Evolutionary conservation across 2,888 invertebrate genomes (phyloP).

Genomic region (Cheilosia urbana): DNA sequence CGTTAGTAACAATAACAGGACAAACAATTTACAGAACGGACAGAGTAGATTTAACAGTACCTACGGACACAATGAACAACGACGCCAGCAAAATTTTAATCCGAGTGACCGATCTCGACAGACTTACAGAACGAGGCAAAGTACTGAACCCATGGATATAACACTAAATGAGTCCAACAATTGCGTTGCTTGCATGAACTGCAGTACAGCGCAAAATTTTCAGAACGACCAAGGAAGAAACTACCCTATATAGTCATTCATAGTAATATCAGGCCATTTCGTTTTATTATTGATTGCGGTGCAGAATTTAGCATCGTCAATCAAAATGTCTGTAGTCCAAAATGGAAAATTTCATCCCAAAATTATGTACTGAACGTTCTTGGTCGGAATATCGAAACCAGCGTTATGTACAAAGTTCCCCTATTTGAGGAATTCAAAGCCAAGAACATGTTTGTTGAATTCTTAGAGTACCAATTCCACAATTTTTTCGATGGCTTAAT

Average conservation of each 20-base stretch:
- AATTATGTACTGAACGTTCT: slow-evolving; percentile 18
- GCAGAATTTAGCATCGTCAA: slow-evolving; percentile 28
- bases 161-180: slow-evolving; percentile 4
- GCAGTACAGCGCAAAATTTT: slow-evolving; percentile 21
- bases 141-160: slow-evolving; percentile 4
- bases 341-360: slow-evolving; percentile 17
- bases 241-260: slow-evolving; percentile 28
- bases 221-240: not conserved
- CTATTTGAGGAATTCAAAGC: slow-evolving; percentile 16
- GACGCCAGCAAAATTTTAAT: not conserved
- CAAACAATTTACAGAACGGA: not conserved
- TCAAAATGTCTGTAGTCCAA: slow-evolving; percentile 2
- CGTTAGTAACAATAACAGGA: too few relatives aligned
- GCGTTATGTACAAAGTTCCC: not conserved
- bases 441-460: slow-evolving; percentile 3
- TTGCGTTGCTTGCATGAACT: not conserved
- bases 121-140: not conserved
- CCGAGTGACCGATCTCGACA: not conserved
- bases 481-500: too few relatives aligned
- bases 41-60: not conserved
- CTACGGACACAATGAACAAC: not conserved
- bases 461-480: slow-evolving; percentile 29
- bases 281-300: slow-evolving; percentile 33
- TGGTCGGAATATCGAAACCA: slow-evolving; percentile 1
- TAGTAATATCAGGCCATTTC: slow-evolving; percentile 4